Base-by-base conservation (phyloP, 2,797 vertebrate species). In the Morus bassanus region DNA sequence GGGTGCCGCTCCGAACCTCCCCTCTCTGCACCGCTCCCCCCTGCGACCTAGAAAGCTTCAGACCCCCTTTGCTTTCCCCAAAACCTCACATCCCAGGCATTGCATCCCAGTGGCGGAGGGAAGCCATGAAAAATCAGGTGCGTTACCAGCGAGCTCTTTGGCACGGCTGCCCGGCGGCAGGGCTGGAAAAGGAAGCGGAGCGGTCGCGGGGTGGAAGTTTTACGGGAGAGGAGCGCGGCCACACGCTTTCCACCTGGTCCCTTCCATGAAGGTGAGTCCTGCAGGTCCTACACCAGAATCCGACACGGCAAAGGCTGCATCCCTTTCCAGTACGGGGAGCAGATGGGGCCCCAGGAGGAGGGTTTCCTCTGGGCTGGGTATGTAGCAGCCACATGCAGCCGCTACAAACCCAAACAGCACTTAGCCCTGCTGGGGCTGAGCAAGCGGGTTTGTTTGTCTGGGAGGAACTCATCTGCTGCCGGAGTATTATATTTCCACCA, bases 381-480 rank as follows among this genome's bases (percentile, higher is more conserved):
- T 61, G 80, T 25, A 94, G 60, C 85, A 95, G 85, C 89, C 82
- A 50, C 85, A 88, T 1, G 91, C 85, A 89, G 39, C 86, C 79
- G 2, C 85, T 74, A 41, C 83, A 67, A 96, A 96, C 78, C 89
- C 94, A 82, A 92, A 91, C 86, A 95, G 82, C 84, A 12, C 87
- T 91, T 15, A 59, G 92, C 79, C 51, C 67, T 79, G 92, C 89
- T 41, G 69, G 77, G 93, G 94, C 93, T 96, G 92, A 93, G 96
- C 80, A 25, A 96, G 93, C 25, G 93, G 83, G 89, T 96, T 94
- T 93, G 95, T 97, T 96, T 97, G 92, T 96, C 93, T 89, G 93
- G 74, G 92, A 97, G 79, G 86, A 95, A 96, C 75, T 94, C 95
- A 31, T 85, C 90, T 45, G 67, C 78, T 70, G 83, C 89, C 65